Percentiles rank a stretch among this genome's conserved stretches.
Evolutionary conservation across 2,888 invertebrate species (phyloP).

Genomic region (Terebella lapidaria): DNA sequence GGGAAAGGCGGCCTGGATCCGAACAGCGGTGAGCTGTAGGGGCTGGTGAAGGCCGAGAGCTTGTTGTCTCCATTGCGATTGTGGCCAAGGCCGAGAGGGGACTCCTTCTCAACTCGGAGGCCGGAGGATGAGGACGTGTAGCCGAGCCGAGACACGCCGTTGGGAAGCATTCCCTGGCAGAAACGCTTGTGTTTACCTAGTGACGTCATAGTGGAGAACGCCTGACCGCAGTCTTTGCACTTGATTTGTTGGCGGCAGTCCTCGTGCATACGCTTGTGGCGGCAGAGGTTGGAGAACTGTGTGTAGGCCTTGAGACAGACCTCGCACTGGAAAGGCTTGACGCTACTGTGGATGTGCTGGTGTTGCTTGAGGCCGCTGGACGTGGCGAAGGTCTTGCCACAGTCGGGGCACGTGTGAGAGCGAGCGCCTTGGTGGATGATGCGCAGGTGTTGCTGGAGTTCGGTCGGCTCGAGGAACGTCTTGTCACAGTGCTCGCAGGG

Average conservation of each 20-base stretch:
- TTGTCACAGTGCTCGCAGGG: constrained; percentile 75
- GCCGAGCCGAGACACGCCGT: background rate
- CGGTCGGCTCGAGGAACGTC: constrained; percentile 86
- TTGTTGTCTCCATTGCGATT: background rate
- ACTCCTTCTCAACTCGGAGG: background rate
- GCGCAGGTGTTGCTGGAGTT: constrained; percentile 92
- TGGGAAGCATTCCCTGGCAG: constrained; percentile 69
- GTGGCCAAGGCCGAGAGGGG: background rate
- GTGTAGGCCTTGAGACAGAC: constrained; percentile 91
- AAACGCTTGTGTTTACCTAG: constrained; percentile 93
- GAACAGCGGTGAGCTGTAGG: constrained; percentile 37
- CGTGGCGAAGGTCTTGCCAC: constrained; percentile 97
- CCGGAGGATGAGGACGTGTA: background rate
- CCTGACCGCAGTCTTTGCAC: constrained; percentile 89
- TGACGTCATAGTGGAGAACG: constrained; percentile 85
- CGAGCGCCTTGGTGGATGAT: constrained; percentile 92
- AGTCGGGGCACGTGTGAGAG: constrained; percentile 89
- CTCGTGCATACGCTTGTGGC: constrained; percentile 98
- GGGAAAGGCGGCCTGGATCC: constrained; percentile 34
- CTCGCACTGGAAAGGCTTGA: constrained; percentile 85
- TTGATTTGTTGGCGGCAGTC: constrained; percentile 87
- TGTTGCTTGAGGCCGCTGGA: constrained; percentile 98
- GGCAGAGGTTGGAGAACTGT: constrained; percentile 97
- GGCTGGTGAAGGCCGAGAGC: constrained; percentile 19
- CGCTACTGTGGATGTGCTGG: constrained; percentile 96